Conservation (phyloP, 2,888 invertebrate species). For the Plagodis pulveraria region DNA sequence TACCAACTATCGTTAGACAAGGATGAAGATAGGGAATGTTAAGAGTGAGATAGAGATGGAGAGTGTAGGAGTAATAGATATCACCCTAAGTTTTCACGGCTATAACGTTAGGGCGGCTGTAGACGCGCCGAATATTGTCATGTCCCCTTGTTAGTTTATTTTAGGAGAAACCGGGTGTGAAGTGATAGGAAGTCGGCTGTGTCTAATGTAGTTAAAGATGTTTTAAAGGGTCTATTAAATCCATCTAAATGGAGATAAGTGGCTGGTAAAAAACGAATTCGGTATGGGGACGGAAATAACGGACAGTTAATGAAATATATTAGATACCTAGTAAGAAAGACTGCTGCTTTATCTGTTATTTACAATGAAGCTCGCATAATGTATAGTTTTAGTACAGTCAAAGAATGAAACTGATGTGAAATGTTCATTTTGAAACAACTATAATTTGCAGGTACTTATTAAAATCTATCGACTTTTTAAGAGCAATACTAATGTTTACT, state of each 20-base stretch:
- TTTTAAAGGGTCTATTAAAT: slow-evolving; percentile 33
- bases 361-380: background rate
- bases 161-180: slow-evolving; percentile 67
- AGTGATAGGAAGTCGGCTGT: slow-evolving; percentile 70
- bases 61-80: slow-evolving; percentile 49
- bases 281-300: slow-evolving; percentile 8
- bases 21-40: slow-evolving; percentile 35
- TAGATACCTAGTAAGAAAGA: too few relatives aligned
- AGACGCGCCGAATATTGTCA: slow-evolving; percentile 50
- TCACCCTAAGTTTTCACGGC: slow-evolving; percentile 69
- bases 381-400: too few relatives aligned
- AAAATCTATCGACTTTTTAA: too few relatives aligned
- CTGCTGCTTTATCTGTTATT: background rate
- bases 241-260: slow-evolving; percentile 25
- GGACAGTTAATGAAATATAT: background rate
- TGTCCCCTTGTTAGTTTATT: slow-evolving; percentile 56
- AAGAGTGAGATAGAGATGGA: slow-evolving; percentile 52
- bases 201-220: slow-evolving; percentile 52
- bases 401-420: too few relatives aligned
- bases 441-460: too few relatives aligned
- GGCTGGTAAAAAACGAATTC: slow-evolving; percentile 22
- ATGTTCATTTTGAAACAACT: too few relatives aligned
- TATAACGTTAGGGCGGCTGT: slow-evolving; percentile 62
- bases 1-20: slow-evolving; percentile 65
- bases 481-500: too few relatives aligned